These are phyloP conservation scores for Orthonyx spaldingii DNA, from an alignment of 2,113 vertebrate species.

Conservation along the genomic window DNA sequence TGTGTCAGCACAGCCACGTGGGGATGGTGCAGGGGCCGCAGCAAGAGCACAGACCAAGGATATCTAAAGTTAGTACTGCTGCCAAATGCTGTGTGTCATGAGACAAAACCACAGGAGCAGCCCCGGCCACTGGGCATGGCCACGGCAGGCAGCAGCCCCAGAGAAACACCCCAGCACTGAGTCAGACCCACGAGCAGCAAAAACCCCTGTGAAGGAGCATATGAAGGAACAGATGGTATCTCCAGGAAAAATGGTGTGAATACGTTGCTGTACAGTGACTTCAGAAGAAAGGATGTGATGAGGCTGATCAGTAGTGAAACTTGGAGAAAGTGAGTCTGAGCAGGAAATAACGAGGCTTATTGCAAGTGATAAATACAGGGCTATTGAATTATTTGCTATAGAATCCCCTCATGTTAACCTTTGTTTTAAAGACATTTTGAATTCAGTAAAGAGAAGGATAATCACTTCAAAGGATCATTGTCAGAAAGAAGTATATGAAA, in stretches of 20 bases:
- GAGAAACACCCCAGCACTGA: background rate
- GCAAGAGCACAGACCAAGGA: background rate
- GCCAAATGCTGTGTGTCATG: background rate
- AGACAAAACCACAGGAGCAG: background rate
- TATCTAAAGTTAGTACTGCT: background rate
- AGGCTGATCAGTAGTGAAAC: background rate
- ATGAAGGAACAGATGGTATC: background rate
- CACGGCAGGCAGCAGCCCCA: background rate
- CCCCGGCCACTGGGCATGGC: background rate
- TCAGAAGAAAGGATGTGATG: background rate
- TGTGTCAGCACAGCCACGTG: background rate
- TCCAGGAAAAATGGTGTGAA: background rate
- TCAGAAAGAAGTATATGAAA: background rate
- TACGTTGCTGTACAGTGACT: background rate
- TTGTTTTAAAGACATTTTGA: background rate
- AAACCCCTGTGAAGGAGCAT: rapidly evolving
- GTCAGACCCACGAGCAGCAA: background rate
- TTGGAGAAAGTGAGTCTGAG: background rate
- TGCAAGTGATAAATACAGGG: background rate
- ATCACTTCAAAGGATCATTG: background rate
- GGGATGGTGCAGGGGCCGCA: background rate
- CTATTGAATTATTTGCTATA: background rate
- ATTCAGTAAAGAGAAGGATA: background rate
- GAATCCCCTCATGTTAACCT: background rate
- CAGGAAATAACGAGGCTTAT: background rate